A percentile compares a stretch with the other conserved stretches of the same genome.
These are phyloP conservation scores for Eidolon dupreanum DNA, from an alignment of 2,797 vertebrate species.

Conservation along the genomic window DNA sequence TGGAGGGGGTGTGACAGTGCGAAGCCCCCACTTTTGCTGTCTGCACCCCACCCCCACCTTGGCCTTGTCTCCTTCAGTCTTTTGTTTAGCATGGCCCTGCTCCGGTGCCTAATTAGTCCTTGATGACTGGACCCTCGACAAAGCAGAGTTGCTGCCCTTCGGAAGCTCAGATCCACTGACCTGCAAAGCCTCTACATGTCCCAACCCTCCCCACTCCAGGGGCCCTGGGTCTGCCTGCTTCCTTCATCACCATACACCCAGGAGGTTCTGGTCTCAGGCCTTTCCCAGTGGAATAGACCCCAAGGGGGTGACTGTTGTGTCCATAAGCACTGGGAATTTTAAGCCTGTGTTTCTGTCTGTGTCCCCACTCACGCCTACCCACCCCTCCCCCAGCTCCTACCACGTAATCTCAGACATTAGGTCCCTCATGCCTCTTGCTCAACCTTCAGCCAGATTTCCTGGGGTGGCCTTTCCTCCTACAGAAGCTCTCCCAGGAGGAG, in stretches of 20 bases:
- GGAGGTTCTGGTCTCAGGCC: background rate
- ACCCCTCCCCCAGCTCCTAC: background rate
- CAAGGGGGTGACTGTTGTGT: background rate
- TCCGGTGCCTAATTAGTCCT: background rate
- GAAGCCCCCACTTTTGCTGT: background rate
- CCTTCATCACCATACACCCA: background rate
- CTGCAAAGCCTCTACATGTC: background rate
- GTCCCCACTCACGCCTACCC: background rate
- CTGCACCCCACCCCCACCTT: background rate
- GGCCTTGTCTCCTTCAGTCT: background rate
- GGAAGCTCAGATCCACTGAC: background rate
- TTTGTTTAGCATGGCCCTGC: background rate
- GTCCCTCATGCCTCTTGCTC: background rate
- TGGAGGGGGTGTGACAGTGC: accelerated
- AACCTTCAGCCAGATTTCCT: background rate
- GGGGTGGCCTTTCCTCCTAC: background rate
- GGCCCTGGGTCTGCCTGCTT: background rate
- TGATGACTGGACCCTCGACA: background rate
- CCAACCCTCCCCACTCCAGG: background rate
- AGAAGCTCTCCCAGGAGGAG: background rate
- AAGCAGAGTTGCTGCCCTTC: background rate
- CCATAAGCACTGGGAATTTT: background rate
- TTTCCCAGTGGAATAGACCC: background rate
- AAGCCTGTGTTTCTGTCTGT: background rate
- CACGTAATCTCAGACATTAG: background rate